A percentile compares a stretch with the other conserved stretches of the same genome.
phyloP scores from a whole-genome alignment of 2,113 vertebrate genomes.

The Amia ocellicauda region DNA sequence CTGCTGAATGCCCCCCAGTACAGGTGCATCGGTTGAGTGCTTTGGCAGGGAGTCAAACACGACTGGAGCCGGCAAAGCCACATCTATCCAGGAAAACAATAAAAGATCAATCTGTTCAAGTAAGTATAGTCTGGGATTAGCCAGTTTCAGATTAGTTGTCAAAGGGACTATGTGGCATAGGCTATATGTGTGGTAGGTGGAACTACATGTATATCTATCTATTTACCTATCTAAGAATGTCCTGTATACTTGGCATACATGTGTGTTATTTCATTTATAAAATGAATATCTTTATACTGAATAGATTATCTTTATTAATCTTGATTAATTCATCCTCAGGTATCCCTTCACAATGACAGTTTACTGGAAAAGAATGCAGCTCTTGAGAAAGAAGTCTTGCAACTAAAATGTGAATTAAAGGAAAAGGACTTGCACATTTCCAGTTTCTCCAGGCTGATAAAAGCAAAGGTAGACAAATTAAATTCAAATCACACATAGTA shows the following conservation, averaged over 20 bases:
- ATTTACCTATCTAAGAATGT: too few species aligned
- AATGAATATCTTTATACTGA: too few species aligned
- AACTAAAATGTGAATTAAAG: slow-evolving; percentile 27
- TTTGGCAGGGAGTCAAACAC: background rate
- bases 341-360: slow-evolving; percentile 19
- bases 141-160: too few species aligned
- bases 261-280: background rate
- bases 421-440: slow-evolving; percentile 31
- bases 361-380: slow-evolving; percentile 20
- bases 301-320: too few species aligned
- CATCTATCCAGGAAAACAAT: background rate
- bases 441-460: slow-evolving; percentile 20
- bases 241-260: background rate
- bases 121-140: too few species aligned
- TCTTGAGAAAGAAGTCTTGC: slow-evolving; percentile 33
- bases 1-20: background rate
- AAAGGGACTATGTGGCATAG: too few species aligned
- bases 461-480: slow-evolving; percentile 36
- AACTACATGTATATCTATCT: too few species aligned
- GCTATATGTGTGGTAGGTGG: too few species aligned
- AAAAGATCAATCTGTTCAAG: slow-evolving; percentile 17
- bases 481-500: too few species aligned
- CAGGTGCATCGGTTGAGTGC: slow-evolving; percentile 9
- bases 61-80: background rate
- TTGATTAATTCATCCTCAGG: slow-evolving; percentile 13